Evolutionary conservation across 2,797 vertebrate genomes (phyloP).

Genomic region (Gymnothorax reevesii): DNA sequence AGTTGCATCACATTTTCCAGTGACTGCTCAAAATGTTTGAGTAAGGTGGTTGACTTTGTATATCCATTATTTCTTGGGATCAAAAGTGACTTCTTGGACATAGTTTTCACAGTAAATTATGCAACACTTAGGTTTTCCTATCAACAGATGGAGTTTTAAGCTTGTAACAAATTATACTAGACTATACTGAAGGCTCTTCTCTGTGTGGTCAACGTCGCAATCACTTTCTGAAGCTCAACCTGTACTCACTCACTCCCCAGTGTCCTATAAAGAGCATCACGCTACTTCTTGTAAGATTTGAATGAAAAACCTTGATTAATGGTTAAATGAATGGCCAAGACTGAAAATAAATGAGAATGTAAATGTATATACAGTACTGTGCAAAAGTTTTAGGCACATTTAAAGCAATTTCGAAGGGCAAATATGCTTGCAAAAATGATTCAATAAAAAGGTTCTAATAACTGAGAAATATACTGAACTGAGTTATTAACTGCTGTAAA

Average conservation of each 20-base stretch:
- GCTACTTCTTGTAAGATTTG: neutral
- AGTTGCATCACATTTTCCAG: neutral
- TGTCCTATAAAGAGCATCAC: neutral
- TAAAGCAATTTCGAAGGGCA: too few relatives aligned
- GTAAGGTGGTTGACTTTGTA: neutral
- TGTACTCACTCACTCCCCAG: neutral
- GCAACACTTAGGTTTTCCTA: neutral
- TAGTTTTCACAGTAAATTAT: neutral
- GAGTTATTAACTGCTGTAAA: too few relatives aligned
- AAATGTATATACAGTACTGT: neutral
- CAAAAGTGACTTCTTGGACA: neutral
- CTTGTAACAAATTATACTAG: neutral
- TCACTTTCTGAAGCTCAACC: slow-evolving; percentile 5
- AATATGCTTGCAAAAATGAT: too few relatives aligned
- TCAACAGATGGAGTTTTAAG: neutral
- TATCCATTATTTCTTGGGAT: neutral
- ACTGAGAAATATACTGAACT: too few relatives aligned
- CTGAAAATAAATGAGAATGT: slow-evolving; percentile 24
- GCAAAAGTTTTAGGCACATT: too few relatives aligned
- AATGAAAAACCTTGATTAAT: neutral
- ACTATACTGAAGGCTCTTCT: neutral
- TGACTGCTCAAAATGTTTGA: neutral
- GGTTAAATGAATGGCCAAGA: slow-evolving; percentile 16
- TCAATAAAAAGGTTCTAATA: too few relatives aligned
- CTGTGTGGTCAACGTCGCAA: neutral